phyloP scores from a whole-genome alignment of 2,888 invertebrate species.

The Muscina levida region DNA sequence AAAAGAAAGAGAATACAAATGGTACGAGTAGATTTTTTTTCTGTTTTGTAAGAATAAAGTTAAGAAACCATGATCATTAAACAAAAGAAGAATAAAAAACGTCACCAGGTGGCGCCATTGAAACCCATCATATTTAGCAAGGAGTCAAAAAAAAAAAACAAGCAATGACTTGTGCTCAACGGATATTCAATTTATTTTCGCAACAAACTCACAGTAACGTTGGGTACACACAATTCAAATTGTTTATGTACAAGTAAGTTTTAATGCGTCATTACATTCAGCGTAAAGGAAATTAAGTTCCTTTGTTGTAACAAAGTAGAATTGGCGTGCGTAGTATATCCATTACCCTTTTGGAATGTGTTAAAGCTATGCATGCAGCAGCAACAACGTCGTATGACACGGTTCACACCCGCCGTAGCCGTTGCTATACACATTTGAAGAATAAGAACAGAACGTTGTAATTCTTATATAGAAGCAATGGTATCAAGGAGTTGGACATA shows the following conservation, averaged over 20 bases:
- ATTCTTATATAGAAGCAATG: too few relatives aligned
- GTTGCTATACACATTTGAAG: too few relatives aligned
- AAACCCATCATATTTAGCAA: background rate
- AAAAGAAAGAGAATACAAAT: too few relatives aligned
- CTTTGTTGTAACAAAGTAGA: slow-evolving; percentile 23
- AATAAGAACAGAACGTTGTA: too few relatives aligned
- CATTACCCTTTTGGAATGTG: background rate
- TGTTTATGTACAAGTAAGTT: slow-evolving; percentile 29
- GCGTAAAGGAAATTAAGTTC: slow-evolving; percentile 47
- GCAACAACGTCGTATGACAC: too few relatives aligned
- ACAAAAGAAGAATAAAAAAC: slow-evolving; percentile 38
- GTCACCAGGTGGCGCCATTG: slow-evolving; percentile 54
- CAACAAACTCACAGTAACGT: too few relatives aligned
- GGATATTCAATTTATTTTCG: background rate
- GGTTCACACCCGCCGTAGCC: too few relatives aligned
- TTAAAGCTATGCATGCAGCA: too few relatives aligned
- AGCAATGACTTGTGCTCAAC: background rate
- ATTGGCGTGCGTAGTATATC: background rate
- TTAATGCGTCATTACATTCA: slow-evolving; percentile 59
- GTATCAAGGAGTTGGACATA: too few relatives aligned
- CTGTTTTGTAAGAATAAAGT: slow-evolving; percentile 1
- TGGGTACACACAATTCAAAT: too few relatives aligned
- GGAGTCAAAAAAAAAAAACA: background rate
- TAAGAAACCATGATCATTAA: background rate
- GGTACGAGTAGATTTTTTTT: too few relatives aligned